These are phyloP conservation scores for Daphoenositta chrysoptera DNA, from an alignment of 2,113 vertebrate genomes.

Conservation along the genomic window DNA sequence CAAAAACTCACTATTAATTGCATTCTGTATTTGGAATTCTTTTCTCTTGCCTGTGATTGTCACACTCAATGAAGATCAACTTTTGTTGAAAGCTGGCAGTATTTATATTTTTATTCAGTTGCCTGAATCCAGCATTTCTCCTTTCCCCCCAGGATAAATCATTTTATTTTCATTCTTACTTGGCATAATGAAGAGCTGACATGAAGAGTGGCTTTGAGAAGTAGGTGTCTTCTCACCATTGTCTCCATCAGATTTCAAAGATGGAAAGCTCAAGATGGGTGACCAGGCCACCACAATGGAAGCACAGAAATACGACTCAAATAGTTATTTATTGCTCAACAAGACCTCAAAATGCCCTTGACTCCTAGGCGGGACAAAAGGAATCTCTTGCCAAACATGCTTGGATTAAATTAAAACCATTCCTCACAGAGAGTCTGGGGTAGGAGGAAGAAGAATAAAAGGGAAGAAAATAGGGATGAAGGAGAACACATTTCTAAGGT, in stretches of 20 bases:
- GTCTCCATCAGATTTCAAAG: neutral
- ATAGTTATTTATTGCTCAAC: neutral
- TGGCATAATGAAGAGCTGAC: neutral
- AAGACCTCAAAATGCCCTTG: neutral
- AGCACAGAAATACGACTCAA: neutral
- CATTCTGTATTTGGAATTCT: neutral
- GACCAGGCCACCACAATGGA: neutral
- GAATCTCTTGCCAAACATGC: neutral
- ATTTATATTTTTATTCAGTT: neutral
- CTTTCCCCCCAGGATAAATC: neutral
- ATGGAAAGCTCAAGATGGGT: neutral
- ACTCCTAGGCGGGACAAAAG: neutral
- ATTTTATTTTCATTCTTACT: neutral
- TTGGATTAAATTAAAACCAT: conserved; percentile 10
- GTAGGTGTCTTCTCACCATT: neutral
- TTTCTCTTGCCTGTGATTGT: neutral
- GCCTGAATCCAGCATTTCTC: neutral
- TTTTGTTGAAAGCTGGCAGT: neutral
- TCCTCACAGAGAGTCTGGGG: neutral
- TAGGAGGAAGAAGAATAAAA: neutral
- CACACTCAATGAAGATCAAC: neutral
- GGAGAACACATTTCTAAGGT: neutral
- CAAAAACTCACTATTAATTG: neutral
- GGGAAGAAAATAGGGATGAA: neutral
- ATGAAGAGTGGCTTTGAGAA: neutral